phyloP scores from a whole-genome alignment of 2,113 vertebrate species.

The Anthoscopus minutus region DNA sequence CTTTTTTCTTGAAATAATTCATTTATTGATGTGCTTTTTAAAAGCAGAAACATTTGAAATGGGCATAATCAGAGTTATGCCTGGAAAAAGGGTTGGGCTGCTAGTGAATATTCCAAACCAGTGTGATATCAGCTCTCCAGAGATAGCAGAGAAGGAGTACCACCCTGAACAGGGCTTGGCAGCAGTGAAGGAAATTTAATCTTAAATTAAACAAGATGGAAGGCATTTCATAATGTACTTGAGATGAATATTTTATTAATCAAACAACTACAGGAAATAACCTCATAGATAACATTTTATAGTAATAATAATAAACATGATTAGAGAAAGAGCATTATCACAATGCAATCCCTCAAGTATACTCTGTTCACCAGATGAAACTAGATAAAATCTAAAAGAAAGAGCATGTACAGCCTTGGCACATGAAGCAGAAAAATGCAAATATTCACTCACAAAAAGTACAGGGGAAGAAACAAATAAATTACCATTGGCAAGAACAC shows the following conservation, averaged over 20 bases:
- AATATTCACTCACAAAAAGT: not conserved
- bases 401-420: not conserved
- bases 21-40: not conserved
- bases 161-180: not conserved
- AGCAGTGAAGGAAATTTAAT: slow-evolving; percentile 8
- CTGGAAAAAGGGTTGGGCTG: slow-evolving; percentile 1
- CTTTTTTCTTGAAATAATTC: not conserved
- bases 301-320: not conserved
- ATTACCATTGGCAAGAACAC: not conserved
- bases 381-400: not conserved
- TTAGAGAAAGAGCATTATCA: not conserved
- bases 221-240: not conserved
- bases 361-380: not conserved
- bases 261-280: slow-evolving; percentile 1
- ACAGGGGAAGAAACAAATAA: not conserved
- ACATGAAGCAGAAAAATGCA: not conserved
- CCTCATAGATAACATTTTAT: not conserved
- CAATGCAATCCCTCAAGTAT: not conserved
- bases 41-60: not conserved
- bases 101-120: not conserved
- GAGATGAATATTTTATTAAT: not conserved
- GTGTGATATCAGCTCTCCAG: slow-evolving; percentile 19
- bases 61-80: not conserved
- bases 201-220: not conserved
- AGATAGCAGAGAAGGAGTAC: not conserved